A percentile compares a stretch with the other conserved stretches of the same genome.
These are phyloP conservation scores for Synanthedon tipuliformis DNA, from an alignment of 2,888 invertebrate species.

Conservation along the genomic window DNA sequence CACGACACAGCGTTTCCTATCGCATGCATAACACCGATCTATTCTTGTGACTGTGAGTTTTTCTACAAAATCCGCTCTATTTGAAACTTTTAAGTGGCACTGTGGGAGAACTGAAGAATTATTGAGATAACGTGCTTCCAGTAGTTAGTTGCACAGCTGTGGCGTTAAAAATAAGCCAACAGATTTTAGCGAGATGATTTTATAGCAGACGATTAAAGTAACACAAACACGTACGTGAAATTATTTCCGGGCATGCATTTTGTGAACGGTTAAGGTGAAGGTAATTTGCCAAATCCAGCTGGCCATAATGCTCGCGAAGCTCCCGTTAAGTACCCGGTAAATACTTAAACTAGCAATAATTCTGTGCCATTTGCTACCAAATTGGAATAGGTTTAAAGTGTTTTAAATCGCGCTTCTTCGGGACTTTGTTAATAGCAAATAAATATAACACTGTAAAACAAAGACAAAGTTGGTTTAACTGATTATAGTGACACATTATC, in stretches of 20 bases:
- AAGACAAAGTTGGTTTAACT: too few species aligned
- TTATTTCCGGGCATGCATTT: conserved; percentile 43
- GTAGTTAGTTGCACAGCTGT: conserved; percentile 30
- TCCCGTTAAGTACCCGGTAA: conserved; percentile 8
- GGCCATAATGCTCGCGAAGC: conserved; percentile 22
- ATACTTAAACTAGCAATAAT: conserved; percentile 6
- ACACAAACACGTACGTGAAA: conserved; percentile 49
- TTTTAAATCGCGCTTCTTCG: neutral
- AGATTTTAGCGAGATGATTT: conserved; percentile 33
- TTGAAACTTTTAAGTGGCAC: conserved; percentile 27
- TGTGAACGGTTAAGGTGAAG: conserved; percentile 36
- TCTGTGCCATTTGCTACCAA: conserved; percentile 1
- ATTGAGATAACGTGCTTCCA: conserved; percentile 39
- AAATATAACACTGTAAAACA: too few species aligned
- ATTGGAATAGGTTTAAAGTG: conserved; percentile 1
- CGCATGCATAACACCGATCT: conserved; percentile 38
- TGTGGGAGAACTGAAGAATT: conserved; percentile 29
- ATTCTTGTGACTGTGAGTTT: conserved; percentile 5
- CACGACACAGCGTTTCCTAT: conserved; percentile 40
- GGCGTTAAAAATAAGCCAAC: conserved; percentile 34
- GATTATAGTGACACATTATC: too few species aligned
- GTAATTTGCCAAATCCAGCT: conserved; percentile 41
- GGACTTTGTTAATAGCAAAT: too few species aligned
- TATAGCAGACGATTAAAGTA: conserved; percentile 39
- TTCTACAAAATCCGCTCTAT: conserved; percentile 9